These are phyloP conservation scores for Tachysurus fulvidraco DNA, from an alignment of 2,113 vertebrate genomes.

Conservation along the genomic window DNA sequence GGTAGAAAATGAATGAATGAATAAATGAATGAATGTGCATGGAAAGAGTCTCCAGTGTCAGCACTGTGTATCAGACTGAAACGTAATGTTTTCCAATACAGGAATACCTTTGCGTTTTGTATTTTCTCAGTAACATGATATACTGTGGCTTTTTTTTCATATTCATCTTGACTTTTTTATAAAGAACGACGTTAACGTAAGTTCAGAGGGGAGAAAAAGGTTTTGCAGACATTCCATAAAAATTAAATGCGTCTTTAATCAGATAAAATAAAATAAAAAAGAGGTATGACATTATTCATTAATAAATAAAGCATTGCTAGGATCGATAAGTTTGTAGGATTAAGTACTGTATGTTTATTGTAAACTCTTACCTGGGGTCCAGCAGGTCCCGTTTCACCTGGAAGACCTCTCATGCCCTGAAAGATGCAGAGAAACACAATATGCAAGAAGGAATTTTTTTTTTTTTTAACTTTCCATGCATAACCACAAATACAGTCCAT, in stretches of 20 bases:
- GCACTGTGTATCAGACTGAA: background rate
- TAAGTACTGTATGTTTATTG: background rate
- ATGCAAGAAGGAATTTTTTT: background rate
- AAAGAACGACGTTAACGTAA: too few species aligned
- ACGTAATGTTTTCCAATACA: too few species aligned
- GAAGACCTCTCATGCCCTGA: constrained; percentile 56
- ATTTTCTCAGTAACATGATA: too few species aligned
- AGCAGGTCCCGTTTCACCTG: constrained; percentile 50
- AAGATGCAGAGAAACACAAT: constrained; percentile 3
- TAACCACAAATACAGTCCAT: background rate
- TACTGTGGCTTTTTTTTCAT: too few species aligned
- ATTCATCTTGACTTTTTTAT: too few species aligned
- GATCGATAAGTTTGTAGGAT: background rate
- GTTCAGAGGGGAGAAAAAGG: too few species aligned
- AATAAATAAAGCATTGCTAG: background rate
- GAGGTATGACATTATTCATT: too few species aligned
- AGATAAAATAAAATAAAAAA: too few species aligned
- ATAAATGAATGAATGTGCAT: too few species aligned
- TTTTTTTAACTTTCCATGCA: background rate
- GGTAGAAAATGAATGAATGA: too few species aligned
- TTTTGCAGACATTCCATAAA: too few species aligned
- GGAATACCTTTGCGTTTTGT: background rate
- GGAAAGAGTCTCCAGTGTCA: background rate
- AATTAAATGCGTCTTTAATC: too few species aligned
- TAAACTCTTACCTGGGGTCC: constrained; percentile 54